Evolutionary conservation across 2,113 vertebrate genomes (phyloP), one percentile per base, ranked within the genome.

Genomic region (Glareola pratincola): DNA sequence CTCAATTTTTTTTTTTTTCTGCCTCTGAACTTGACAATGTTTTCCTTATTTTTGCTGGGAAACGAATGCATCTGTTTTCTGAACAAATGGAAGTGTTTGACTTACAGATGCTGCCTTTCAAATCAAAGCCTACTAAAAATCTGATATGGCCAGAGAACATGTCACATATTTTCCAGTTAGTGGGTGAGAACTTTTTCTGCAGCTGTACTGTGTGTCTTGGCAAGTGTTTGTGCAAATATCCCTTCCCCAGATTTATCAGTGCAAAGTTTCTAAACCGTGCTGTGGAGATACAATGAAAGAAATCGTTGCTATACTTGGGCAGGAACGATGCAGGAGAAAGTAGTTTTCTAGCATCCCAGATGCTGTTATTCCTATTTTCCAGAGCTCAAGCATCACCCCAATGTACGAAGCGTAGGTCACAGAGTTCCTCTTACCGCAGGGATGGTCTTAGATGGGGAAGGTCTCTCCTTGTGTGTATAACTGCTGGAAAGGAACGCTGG

Each of bases 61-160:
- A 88, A 57, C 0, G 4, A 94, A 85, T 62, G 15, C 48, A 73
- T 91, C 74, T 90, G 60, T 82, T 95, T 92, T 92, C 64, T 86
- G 90, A 93, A 66, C 77, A 96, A 96, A 95, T 85, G 29, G 53
- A 93, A 90, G 45, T 50, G 27, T 88, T 92, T 90, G 68, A 53
- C 57, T 93, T 93, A 94, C 67, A 92, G 85, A 83, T 88, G 66
- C 75, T 94, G 74, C 81, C 59, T 95, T 95, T 95, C 90, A 96
- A 88, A 83, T 88, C 74, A 85, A 94, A 93, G 37, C 36, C 62
- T 83, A 30, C 77, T 73, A 68, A 95, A 92, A 95, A 68, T 78
- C 64, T 69, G 57, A 68, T 78, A 64, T 32, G 87, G 73, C 60
- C 73, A 72, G 66, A 84, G 74, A 90, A 75, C 56, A 32, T 50